Evolutionary conservation across 2,797 vertebrate species (phyloP).

Genomic region (Hippopotamyrus pictus): DNA sequence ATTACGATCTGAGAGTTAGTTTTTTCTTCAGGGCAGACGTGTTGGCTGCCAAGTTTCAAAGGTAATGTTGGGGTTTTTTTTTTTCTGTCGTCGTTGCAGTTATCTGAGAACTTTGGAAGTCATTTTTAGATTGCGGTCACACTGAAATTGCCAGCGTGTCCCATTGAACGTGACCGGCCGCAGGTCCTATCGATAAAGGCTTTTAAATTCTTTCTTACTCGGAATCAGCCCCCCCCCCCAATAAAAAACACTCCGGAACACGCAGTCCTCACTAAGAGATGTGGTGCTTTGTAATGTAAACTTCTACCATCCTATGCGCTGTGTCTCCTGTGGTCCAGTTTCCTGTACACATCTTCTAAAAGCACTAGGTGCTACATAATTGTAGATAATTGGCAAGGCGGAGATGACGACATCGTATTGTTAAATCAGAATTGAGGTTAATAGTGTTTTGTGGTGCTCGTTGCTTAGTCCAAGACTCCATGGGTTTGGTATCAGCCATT

Average conservation of each 20-base stretch:
- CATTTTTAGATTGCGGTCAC: constrained; percentile 62
- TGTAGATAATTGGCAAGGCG: not conserved
- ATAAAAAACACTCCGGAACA: not conserved
- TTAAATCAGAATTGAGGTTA: not conserved
- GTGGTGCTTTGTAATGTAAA: not conserved
- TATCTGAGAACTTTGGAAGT: constrained; percentile 62
- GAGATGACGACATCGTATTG: not conserved
- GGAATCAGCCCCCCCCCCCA: not conserved
- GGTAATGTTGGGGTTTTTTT: constrained; percentile 38
- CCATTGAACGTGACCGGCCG: constrained; percentile 58
- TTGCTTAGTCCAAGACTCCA: not conserved
- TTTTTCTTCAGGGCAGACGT: not conserved
- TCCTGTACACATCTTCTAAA: not conserved
- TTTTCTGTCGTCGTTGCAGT: constrained; percentile 39
- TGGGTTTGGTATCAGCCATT: not conserved
- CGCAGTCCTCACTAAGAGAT: not conserved
- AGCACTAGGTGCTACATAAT: not conserved
- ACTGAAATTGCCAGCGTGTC: constrained; percentile 53
- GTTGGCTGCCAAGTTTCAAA: constrained; percentile 46
- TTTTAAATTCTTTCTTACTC: not conserved
- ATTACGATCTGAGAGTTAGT: not conserved
- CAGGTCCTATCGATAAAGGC: constrained; percentile 59
- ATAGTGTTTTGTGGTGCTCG: not conserved
- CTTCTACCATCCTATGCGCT: not conserved
- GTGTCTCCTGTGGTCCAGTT: not conserved